A percentile compares a stretch with the other conserved stretches of the same genome.
Conservation (phyloP, 1,140 invertebrate species). For the Physella acuta region DNA sequence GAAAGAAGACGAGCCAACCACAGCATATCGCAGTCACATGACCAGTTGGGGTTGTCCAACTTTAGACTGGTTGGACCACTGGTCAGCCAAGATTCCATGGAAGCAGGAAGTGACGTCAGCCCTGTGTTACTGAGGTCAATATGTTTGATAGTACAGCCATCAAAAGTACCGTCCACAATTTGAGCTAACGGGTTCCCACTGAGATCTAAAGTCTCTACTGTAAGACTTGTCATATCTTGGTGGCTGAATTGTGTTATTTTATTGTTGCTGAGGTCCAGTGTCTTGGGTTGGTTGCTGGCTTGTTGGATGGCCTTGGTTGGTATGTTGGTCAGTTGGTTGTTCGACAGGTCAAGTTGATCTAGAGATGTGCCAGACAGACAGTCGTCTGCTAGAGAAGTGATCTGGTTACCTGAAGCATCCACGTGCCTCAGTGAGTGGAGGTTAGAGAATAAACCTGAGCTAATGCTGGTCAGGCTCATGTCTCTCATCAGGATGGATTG, state of each 20-base stretch:
- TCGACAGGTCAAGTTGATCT: slow-evolving; percentile 33
- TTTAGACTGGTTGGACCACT: slow-evolving; percentile 21
- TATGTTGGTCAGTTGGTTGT: slow-evolving; percentile 35
- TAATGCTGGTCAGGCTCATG: slow-evolving; percentile 29
- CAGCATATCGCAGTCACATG: slow-evolving; percentile 40
- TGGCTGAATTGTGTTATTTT: slow-evolving; percentile 5
- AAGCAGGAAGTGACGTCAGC: slow-evolving; percentile 35
- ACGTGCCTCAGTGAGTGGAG: slow-evolving; percentile 30
- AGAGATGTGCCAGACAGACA: slow-evolving; percentile 33
- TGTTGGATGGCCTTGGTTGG: slow-evolving; percentile 27
- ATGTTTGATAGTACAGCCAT: not conserved
- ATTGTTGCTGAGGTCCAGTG: slow-evolving; percentile 26
- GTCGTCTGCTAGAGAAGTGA: slow-evolving; percentile 24
- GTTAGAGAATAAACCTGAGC: slow-evolving; percentile 27
- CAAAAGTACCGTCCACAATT: slow-evolving; percentile 1
- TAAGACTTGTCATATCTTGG: too few species aligned
- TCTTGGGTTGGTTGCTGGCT: slow-evolving; percentile 5
- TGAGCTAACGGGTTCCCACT: slow-evolving; percentile 3
- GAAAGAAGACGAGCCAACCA: slow-evolving; percentile 38
- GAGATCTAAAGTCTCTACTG: slow-evolving; percentile 18
- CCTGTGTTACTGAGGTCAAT: not conserved
- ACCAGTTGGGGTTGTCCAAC: slow-evolving; percentile 28
- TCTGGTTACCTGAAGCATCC: slow-evolving; percentile 28
- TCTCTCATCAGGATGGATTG: slow-evolving; percentile 28
- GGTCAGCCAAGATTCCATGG: slow-evolving; percentile 28